These are phyloP conservation scores for Melinaea menophilus DNA, from an alignment of 2,888 invertebrate genomes.

Conservation along the genomic window DNA sequence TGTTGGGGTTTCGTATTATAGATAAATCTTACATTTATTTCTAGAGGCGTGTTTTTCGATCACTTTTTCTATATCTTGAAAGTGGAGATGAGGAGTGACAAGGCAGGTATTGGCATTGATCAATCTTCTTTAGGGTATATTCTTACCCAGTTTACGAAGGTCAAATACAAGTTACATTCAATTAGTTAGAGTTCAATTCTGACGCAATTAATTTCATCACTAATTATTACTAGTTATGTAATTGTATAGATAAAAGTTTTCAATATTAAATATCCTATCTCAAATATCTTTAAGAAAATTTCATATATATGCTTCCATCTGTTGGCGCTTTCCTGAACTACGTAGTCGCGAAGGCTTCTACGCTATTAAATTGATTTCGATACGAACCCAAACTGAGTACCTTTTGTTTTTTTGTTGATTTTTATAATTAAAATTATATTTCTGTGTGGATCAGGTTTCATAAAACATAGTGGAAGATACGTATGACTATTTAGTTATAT, in stretches of 20 bases:
- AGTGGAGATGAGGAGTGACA: too few species aligned
- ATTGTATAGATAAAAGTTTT: background rate
- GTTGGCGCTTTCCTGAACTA: slow-evolving; percentile 45
- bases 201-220: too few species aligned
- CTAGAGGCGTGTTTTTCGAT: too few species aligned
- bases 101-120: too few species aligned
- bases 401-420: slow-evolving; percentile 9
- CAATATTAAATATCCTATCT: background rate
- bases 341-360: slow-evolving; percentile 56
- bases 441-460: slow-evolving; percentile 17
- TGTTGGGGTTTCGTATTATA: background rate
- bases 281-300: background rate
- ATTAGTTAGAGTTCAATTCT: too few species aligned
- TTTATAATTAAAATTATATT: background rate
- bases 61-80: too few species aligned
- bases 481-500: too few species aligned
- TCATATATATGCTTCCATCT: slow-evolving; percentile 48
- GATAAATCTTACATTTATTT: too few species aligned
- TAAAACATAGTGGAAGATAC: too few species aligned
- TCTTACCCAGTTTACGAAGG: too few species aligned
- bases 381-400: slow-evolving; percentile 39
- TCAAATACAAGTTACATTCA: too few species aligned
- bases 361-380: slow-evolving; percentile 49
- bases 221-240: background rate
- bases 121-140: too few species aligned